These are phyloP conservation scores for Thunnus maccoyii DNA, from an alignment of 2,113 vertebrate genomes.

Conservation along the genomic window DNA sequence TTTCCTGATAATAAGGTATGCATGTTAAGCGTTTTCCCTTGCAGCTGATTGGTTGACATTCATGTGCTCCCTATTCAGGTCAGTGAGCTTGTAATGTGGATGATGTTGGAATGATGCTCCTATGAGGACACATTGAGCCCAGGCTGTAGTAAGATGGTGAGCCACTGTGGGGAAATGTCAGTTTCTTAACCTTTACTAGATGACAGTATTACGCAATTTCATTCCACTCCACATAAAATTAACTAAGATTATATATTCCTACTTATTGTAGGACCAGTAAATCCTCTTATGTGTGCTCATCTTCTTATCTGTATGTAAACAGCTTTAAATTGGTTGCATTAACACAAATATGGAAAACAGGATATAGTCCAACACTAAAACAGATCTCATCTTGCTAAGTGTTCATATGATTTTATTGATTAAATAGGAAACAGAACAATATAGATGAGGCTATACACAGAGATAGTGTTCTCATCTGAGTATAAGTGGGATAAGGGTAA, in stretches of 20 bases:
- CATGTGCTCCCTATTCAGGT: slow-evolving; percentile 79
- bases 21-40: slow-evolving; percentile 69
- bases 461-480: slow-evolving; percentile 77
- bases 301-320: background rate
- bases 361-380: slow-evolving; percentile 52
- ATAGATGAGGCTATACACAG: slow-evolving; percentile 79
- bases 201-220: slow-evolving; percentile 19
- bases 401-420: slow-evolving; percentile 85
- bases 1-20: slow-evolving; percentile 72
- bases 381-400: slow-evolving; percentile 54
- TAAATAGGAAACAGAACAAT: slow-evolving; percentile 86
- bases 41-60: slow-evolving; percentile 78
- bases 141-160: slow-evolving; percentile 43
- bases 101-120: slow-evolving; percentile 47
- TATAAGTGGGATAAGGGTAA: slow-evolving; percentile 66
- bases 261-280: background rate
- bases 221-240: background rate
- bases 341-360: background rate
- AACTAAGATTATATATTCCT: slow-evolving; percentile 8
- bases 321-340: background rate
- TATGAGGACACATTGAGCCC: slow-evolving; percentile 49
- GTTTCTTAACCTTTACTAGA: background rate
- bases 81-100: slow-evolving; percentile 76
- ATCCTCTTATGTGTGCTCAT: background rate
- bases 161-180: background rate